Base-by-base conservation (phyloP, 1,140 invertebrate species). In the Brachionus koreanus region DNA sequence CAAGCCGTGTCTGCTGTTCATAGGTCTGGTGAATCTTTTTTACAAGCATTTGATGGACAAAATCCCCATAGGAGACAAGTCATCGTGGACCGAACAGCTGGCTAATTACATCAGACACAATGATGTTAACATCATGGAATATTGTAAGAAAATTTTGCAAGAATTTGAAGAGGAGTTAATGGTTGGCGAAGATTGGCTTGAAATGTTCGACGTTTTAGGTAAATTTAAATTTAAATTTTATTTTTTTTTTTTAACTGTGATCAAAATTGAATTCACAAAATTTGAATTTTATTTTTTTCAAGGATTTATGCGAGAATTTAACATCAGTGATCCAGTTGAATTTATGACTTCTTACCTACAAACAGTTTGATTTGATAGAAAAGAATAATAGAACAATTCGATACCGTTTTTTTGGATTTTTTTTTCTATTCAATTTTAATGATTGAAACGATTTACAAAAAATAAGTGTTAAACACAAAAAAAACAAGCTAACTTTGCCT, bases 41-140 rank as follows among this genome's bases (percentile, higher is more conserved):
- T 95, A 94, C 85, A 89, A 90, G 35, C 91, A 92, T 83, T 91
- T 93, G 84, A 37, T 61, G 2, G 19, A 33, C 12, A 83, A 75
- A 57, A 16, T 74, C 10, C 61, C 12, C n/a, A 16, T 3, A 23
- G 65, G 37, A 9, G 46, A 42, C 25, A 10, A 9, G 39, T 29
- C 29, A 29, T 63, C 57, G 39, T 98, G 96, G 96, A 92, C 94
- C 5, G 91, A 92, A 5, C 91, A 92, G 83, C 89, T 98, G 82
- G 96, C 95, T 33, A 94, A 96, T 86, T 97, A 94, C 86, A 95
- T 98, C 85, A 91, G 96, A 5, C 92, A 95, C 85, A 97, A 96
- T 89, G 97, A 98, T 89, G 94, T 95, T 87, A 89, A 91, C 10
- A 90, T 97, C 86, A 89, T 95, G 10, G 96, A 97, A 88, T 92